A percentile compares a stretch with the other conserved stretches of the same genome.
Evolutionary conservation across 2,888 invertebrate species (phyloP).

Genomic region (Eudemis profundana): DNA sequence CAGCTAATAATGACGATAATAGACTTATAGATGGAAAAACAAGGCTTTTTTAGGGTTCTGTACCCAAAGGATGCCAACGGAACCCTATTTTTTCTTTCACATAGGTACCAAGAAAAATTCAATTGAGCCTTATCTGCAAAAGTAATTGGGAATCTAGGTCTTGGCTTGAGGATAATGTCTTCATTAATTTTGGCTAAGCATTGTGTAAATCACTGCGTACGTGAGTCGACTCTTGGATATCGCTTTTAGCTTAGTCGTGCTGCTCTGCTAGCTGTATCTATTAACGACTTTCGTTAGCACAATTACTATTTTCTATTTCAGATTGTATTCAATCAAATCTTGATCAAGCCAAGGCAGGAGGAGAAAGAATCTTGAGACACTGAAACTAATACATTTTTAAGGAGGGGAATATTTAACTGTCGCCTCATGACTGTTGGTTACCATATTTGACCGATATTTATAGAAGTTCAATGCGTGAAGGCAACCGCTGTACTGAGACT

Average conservation of each 20-base stretch:
- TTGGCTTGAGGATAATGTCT: conserved; percentile 7
- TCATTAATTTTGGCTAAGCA: conserved; percentile 21
- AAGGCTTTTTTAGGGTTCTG: too few relatives aligned
- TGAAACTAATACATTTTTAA: too few relatives aligned
- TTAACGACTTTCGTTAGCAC: neutral
- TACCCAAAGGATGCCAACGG: too few relatives aligned
- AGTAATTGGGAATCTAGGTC: neutral
- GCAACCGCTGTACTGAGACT: too few relatives aligned
- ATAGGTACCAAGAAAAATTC: neutral
- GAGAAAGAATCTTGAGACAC: too few relatives aligned
- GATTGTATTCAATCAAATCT: neutral
- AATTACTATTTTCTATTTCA: neutral
- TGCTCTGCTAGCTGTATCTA: neutral
- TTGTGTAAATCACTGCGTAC: conserved; percentile 12
- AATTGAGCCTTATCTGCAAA: neutral
- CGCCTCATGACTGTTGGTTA: too few relatives aligned
- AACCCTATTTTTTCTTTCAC: neutral
- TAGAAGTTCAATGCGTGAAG: too few relatives aligned
- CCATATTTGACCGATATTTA: too few relatives aligned
- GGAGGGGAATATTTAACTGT: too few relatives aligned
- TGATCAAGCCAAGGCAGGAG: neutral
- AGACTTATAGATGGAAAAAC: too few relatives aligned
- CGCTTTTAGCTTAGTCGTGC: neutral
- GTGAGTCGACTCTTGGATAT: conserved; percentile 10
- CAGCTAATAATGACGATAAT: too few relatives aligned